phyloP scores from a whole-genome alignment of 2,888 invertebrate genomes.

The Trissonchulus latispiculum region DNA sequence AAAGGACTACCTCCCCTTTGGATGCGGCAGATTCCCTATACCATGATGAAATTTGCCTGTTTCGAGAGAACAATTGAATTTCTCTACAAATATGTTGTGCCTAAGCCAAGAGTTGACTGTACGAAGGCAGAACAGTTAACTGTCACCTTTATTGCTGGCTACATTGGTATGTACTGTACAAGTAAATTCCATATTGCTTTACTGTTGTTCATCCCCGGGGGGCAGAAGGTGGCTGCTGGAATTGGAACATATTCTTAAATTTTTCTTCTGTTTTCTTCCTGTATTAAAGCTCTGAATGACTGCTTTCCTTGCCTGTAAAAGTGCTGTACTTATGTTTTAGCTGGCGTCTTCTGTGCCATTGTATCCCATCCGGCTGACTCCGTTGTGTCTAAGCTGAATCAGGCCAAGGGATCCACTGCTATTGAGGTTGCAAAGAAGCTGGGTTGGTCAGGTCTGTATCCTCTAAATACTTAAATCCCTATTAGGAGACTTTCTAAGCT shows the following conservation, averaged over 20 bases:
- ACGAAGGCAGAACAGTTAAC: conserved; percentile 80
- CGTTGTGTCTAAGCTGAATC: conserved; percentile 89
- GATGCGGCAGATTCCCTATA: conserved; percentile 93
- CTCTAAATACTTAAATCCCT: too few species aligned
- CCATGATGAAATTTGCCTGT: conserved; percentile 99
- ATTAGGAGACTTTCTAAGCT: too few species aligned
- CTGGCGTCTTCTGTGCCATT: conserved; percentile 96
- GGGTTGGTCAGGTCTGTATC: too few species aligned
- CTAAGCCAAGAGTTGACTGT: conserved; percentile 83
- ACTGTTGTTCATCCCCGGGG: too few species aligned
- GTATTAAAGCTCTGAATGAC: too few species aligned
- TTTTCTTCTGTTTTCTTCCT: too few species aligned
- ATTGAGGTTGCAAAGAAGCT: conserved; percentile 62
- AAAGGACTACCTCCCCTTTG: conserved; percentile 90
- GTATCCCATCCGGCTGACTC: conserved; percentile 99
- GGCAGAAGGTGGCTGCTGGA: too few species aligned
- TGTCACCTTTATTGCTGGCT: conserved; percentile 89
- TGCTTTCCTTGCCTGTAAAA: too few species aligned
- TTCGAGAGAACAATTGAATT: conserved; percentile 94
- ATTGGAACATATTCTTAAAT: too few species aligned
- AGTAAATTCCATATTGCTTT: too few species aligned
- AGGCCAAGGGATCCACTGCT: conserved; percentile 67
- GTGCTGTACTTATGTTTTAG: conserved; percentile 46
- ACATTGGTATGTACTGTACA: conserved; percentile 61
- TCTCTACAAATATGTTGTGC: too few species aligned